Evolutionary conservation across 1,140 invertebrate species (phyloP).

Genomic region (Lepidotrigona ventralis): DNA sequence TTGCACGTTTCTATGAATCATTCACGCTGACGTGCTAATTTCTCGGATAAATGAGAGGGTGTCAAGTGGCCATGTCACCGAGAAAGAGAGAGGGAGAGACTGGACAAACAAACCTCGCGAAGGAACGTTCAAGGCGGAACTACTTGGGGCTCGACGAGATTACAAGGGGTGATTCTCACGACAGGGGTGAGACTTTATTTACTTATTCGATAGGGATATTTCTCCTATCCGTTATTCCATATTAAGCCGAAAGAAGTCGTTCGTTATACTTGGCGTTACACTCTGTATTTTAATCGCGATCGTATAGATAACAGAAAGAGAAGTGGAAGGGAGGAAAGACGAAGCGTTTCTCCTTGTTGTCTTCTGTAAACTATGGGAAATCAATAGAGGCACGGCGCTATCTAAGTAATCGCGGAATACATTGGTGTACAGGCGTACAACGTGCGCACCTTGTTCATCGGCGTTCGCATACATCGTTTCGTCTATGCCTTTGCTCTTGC

Average conservation of each 20-base stretch:
- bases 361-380: constrained; percentile 8
- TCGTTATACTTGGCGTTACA: not conserved
- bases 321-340: not conserved
- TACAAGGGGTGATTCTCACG: not conserved
- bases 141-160: not conserved
- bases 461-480: not conserved
- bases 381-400: constrained; percentile 12
- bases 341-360: not conserved
- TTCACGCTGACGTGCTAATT: not conserved
- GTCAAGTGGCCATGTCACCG: not conserved
- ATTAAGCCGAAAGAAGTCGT: not conserved
- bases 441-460: not conserved
- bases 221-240: too few species aligned
- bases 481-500: not conserved
- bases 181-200: not conserved
- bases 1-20: not conserved
- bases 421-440: not conserved
- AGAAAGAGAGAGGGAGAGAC: not conserved
- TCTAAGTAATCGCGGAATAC: constrained; percentile 17
- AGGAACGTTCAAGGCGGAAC: not conserved
- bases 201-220: not conserved
- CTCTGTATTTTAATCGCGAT: not conserved
- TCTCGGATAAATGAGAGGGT: not conserved
- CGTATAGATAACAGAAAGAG: not conserved
- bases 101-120: not conserved